Conservation (phyloP, 2,888 invertebrate genomes). For the Lithophane socia region DNA sequence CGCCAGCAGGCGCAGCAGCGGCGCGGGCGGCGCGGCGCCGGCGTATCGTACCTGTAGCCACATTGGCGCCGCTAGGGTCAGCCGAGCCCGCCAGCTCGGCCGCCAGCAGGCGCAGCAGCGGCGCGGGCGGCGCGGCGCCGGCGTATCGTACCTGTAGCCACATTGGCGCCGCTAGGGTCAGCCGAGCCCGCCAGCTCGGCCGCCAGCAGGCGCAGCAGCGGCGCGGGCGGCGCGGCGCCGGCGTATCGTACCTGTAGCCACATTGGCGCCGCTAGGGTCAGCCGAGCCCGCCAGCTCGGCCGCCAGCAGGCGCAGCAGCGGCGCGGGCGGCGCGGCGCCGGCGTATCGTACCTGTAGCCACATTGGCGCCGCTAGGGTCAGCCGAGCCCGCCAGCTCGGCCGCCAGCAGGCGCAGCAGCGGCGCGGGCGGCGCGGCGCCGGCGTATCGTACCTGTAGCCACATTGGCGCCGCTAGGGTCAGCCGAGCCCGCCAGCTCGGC, state of each 20-base stretch:
- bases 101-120: slow-evolving; percentile 92
- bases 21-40: slow-evolving; percentile 92
- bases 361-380: too few species aligned
- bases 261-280: too few species aligned
- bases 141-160: slow-evolving; percentile 72
- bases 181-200: slow-evolving; percentile 98
- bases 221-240: slow-evolving; percentile 92
- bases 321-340: slow-evolving; percentile 90
- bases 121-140: slow-evolving; percentile 92
- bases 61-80: slow-evolving; percentile 97
- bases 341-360: neutral
- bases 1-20: slow-evolving; percentile 92
- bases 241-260: too few species aligned
- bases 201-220: slow-evolving; percentile 92
- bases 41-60: slow-evolving; percentile 72
- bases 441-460: too few species aligned
- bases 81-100: slow-evolving; percentile 98
- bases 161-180: slow-evolving; percentile 97
- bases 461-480: too few species aligned
- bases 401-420: too few species aligned
- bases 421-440: too few species aligned
- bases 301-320: slow-evolving; percentile 92
- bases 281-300: too few species aligned
- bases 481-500: too few species aligned
- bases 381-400: too few species aligned